These are phyloP conservation scores for Ariopsis seemanni DNA, from an alignment of 2,113 vertebrate genomes.

Conservation along the genomic window DNA sequence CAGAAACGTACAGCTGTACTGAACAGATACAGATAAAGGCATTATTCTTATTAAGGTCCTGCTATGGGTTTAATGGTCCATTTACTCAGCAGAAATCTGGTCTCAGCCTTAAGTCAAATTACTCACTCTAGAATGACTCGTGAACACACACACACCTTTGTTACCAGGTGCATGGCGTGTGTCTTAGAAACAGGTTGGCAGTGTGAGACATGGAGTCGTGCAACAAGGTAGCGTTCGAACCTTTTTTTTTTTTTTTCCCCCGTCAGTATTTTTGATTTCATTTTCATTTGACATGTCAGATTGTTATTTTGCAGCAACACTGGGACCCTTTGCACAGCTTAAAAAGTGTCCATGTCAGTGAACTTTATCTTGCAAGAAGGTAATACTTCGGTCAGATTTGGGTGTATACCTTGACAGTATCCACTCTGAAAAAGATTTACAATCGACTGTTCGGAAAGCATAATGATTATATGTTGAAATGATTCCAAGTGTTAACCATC, in stretches of 20 bases:
- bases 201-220: slow-evolving; percentile 8
- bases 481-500: not conserved
- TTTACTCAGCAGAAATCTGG: not conserved
- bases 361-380: slow-evolving; percentile 32
- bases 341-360: not conserved
- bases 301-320: slow-evolving; percentile 12
- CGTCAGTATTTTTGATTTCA: not conserved
- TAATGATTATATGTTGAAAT: not conserved
- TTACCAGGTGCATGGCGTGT: slow-evolving; percentile 18
- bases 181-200: slow-evolving; percentile 16
- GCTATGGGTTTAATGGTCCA: not conserved
- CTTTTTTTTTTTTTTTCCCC: not conserved
- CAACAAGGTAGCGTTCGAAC: not conserved
- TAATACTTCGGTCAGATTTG: not conserved
- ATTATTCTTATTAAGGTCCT: not conserved
- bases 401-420: not conserved
- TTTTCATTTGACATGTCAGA: not conserved
- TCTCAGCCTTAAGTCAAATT: not conserved
- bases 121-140: not conserved
- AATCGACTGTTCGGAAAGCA: not conserved
- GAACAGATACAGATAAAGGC: not conserved
- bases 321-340: not conserved
- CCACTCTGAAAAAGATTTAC: not conserved
- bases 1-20: not conserved
- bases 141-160: not conserved